Conservation (phyloP, 2,113 vertebrate species). For the Tupaia tana region DNA sequence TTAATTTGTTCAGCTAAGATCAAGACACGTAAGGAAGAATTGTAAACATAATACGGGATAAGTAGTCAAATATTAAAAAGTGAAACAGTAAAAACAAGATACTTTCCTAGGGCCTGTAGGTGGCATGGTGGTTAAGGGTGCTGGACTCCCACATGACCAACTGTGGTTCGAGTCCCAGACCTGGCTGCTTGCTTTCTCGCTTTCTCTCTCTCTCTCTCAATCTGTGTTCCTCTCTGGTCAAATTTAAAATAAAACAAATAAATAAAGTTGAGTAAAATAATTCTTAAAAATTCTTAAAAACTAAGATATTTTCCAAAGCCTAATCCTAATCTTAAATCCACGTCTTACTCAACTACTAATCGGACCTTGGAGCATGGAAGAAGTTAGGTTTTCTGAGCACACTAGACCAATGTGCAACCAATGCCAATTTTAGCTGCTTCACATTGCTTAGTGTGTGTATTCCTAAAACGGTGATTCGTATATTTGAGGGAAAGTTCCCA, state of each 20-base stretch:
- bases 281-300: not conserved
- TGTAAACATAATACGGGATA: not conserved
- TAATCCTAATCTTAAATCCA: slow-evolving; percentile 32
- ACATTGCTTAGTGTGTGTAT: not conserved
- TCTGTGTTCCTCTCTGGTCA: too few relatives aligned
- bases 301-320: slow-evolving; percentile 6
- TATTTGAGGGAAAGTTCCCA: slow-evolving; percentile 6
- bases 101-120: not conserved
- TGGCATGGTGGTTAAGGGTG: too few relatives aligned
- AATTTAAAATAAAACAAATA: too few relatives aligned
- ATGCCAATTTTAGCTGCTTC: not conserved
- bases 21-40: slow-evolving; percentile 25
- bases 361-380: slow-evolving; percentile 1
- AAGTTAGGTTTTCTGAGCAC: not conserved
- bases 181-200: too few relatives aligned
- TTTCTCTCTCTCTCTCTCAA: too few relatives aligned
- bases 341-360: slow-evolving; percentile 8
- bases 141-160: too few relatives aligned
- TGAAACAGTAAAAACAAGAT: slow-evolving; percentile 17
- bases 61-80: slow-evolving; percentile 24
- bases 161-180: too few relatives aligned
- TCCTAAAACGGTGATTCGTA: slow-evolving; percentile 35
- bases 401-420: not conserved
- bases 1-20: slow-evolving; percentile 27
- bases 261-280: too few relatives aligned